phyloP scores from a whole-genome alignment of 2,797 vertebrate species.

The Gallirallus australis region DNA sequence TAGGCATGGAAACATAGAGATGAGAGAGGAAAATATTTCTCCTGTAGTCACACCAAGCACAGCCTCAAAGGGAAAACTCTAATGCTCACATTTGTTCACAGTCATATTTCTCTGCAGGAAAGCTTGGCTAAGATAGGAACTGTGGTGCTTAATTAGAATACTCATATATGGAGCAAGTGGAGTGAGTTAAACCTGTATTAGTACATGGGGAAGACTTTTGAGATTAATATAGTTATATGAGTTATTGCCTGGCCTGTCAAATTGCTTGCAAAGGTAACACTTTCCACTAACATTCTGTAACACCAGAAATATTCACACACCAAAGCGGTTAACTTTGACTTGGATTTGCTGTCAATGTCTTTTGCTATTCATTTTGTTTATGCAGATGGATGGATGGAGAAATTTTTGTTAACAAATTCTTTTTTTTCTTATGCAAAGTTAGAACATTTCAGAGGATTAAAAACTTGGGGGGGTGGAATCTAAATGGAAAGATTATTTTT shows the following conservation, averaged over 20 bases:
- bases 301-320: not conserved
- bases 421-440: not conserved
- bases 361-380: not conserved
- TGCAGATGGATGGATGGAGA: not conserved
- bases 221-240: not conserved
- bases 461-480: not conserved
- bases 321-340: not conserved
- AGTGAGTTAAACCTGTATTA: not conserved
- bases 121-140: not conserved
- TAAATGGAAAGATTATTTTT: not conserved
- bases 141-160: not conserved
- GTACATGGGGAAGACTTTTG: not conserved
- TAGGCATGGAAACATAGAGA: not conserved
- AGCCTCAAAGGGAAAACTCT: not conserved
- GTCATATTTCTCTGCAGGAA: not conserved
- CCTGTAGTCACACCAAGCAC: not conserved
- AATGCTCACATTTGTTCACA: not conserved
- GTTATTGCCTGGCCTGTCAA: not conserved
- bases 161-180: accelerated
- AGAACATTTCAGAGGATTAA: not conserved
- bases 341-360: not conserved
- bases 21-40: slow-evolving; percentile 1
- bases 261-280: not conserved
- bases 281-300: not conserved
- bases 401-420: not conserved